Conservation (phyloP, 37 sponge, comb jelly and placozoan genomes). For the Diacarnus erythraeanus region DNA sequence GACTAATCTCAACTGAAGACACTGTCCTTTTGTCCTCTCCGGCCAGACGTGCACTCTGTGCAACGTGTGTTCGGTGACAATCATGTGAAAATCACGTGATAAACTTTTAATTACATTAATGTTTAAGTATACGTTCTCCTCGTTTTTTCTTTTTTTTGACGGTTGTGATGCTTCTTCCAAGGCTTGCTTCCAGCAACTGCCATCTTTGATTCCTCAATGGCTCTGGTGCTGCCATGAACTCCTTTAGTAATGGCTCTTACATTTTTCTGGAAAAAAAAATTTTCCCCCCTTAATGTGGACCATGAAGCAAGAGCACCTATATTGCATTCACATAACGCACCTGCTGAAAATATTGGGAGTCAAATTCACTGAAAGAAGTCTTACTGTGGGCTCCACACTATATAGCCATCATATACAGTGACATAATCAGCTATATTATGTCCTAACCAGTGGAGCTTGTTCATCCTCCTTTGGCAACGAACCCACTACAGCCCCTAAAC, state of each 20-base stretch:
- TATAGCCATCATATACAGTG: too few relatives aligned
- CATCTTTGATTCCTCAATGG: neutral
- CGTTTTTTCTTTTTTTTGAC: slow-evolving; percentile 83
- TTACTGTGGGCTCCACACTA: neutral
- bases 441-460: too few relatives aligned
- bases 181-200: slow-evolving; percentile 64
- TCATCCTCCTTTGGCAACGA: too few relatives aligned
- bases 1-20: too few relatives aligned
- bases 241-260: slow-evolving; percentile 55
- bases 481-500: too few relatives aligned
- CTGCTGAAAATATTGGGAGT: slow-evolving; percentile 18
- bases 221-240: neutral
- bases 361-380: slow-evolving; percentile 23
- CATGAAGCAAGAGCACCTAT: too few relatives aligned
- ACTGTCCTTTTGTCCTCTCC: too few relatives aligned
- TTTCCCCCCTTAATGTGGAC: neutral
- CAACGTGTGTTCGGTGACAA: neutral
- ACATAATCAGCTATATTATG: too few relatives aligned
- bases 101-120: neutral
- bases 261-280: neutral
- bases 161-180: slow-evolving; percentile 92
- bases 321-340: neutral
- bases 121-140: slow-evolving; percentile 16
- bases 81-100: neutral
- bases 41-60: too few relatives aligned